These are phyloP conservation scores for Malurus cyaneus DNA, from an alignment of 2,113 vertebrate genomes.

Conservation along the genomic window DNA sequence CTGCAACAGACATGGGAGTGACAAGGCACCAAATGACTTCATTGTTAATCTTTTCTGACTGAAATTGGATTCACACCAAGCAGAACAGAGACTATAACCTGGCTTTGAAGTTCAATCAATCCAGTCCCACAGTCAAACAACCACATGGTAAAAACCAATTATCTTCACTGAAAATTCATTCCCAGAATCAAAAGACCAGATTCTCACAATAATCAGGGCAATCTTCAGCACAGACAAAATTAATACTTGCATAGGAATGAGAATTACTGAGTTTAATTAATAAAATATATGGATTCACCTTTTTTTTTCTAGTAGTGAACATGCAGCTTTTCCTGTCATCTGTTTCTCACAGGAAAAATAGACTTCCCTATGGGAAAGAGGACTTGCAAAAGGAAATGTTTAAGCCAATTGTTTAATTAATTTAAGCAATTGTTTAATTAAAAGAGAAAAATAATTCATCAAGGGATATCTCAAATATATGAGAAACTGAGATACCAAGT, in stretches of 20 bases:
- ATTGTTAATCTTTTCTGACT: background rate
- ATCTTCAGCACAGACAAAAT: background rate
- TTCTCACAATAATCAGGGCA: background rate
- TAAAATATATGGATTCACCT: background rate
- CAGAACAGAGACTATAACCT: background rate
- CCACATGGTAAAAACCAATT: accelerated
- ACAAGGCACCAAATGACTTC: background rate
- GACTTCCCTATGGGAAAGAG: background rate
- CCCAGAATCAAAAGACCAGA: background rate
- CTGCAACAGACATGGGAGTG: background rate
- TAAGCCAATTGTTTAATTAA: background rate
- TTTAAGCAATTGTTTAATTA: background rate
- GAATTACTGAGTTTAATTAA: background rate
- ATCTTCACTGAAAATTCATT: background rate
- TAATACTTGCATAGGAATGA: background rate
- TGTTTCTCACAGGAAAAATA: background rate
- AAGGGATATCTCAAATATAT: background rate
- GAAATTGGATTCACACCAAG: background rate
- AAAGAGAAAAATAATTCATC: background rate
- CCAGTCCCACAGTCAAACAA: background rate
- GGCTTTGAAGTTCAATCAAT: background rate
- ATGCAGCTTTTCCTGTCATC: background rate
- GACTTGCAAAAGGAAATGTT: background rate
- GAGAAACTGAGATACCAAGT: background rate
- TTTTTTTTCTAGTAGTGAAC: background rate